Evolutionary conservation across 2,797 vertebrate genomes (phyloP).

Genomic region (Euphonia xanthogaster): DNA sequence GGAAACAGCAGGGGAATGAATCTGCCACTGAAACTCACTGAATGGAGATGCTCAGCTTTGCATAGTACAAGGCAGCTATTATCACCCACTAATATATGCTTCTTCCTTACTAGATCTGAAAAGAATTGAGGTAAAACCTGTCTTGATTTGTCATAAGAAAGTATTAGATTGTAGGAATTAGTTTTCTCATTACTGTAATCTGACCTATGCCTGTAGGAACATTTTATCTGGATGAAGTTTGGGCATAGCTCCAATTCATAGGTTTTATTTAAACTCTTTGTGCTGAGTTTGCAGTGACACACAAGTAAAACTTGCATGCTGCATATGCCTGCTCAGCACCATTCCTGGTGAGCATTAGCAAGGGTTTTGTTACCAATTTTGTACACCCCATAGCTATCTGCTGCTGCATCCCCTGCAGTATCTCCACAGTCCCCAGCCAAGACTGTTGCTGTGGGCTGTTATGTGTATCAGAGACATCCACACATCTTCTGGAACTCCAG

Average conservation of each 20-base stretch:
- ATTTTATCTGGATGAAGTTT: neutral
- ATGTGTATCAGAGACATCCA: neutral
- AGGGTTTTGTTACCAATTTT: neutral
- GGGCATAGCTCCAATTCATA: neutral
- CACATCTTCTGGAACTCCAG: neutral
- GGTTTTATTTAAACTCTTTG: neutral
- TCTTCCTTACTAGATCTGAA: neutral
- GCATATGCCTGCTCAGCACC: neutral
- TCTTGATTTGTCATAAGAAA: neutral
- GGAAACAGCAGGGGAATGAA: neutral
- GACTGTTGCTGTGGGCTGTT: fast-evolving
- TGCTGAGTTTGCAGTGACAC: neutral
- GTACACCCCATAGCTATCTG: neutral
- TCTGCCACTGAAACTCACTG: neutral
- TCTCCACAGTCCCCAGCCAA: neutral
- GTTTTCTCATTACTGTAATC: neutral
- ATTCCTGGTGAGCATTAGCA: neutral
- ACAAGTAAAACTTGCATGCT: neutral
- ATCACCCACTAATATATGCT: neutral
- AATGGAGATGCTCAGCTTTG: neutral
- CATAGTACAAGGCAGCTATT: neutral
- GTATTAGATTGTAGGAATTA: neutral
- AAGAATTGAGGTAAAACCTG: neutral
- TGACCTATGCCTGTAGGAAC: neutral
- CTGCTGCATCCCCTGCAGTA: neutral